Percentiles rank a stretch among this genome's conserved stretches.
These are phyloP conservation scores for Hylomyscus alleni DNA, from an alignment of 2,797 vertebrate genomes.

Conservation along the genomic window DNA sequence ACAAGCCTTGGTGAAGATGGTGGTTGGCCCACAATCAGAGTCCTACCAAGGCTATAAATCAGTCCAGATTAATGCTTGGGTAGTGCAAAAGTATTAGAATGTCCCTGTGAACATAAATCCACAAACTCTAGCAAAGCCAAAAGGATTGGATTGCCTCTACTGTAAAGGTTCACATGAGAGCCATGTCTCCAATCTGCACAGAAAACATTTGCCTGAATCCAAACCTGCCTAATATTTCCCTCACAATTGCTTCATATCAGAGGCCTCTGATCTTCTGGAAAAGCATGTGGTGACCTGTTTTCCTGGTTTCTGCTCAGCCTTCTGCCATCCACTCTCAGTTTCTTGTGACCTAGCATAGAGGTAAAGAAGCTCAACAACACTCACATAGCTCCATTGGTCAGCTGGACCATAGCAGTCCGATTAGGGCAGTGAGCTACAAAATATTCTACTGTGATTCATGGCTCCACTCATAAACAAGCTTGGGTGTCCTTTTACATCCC, in stretches of 20 bases:
- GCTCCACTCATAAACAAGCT: neutral
- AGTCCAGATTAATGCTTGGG: neutral
- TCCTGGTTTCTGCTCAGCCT: neutral
- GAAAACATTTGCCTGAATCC: neutral
- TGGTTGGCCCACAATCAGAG: neutral
- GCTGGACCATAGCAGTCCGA: neutral
- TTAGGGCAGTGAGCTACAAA: neutral
- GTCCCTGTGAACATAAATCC: neutral
- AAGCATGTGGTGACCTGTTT: neutral
- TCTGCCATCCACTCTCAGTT: neutral
- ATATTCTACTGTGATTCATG: neutral
- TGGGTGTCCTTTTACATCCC: slow-evolving; percentile 9
- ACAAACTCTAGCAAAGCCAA: neutral
- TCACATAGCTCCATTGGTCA: neutral
- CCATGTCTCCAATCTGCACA: neutral
- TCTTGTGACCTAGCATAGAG: neutral
- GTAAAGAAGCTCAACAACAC: neutral
- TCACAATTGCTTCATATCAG: neutral
- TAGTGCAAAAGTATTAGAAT: neutral
- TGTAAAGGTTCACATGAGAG: neutral
- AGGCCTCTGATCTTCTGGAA: neutral
- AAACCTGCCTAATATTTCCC: neutral
- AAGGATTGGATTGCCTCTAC: neutral
- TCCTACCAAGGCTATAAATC: neutral
- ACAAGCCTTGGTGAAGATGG: neutral